These are phyloP conservation scores for Platichthys stellatus DNA, from an alignment of 2,113 vertebrate genomes.

Conservation along the genomic window DNA sequence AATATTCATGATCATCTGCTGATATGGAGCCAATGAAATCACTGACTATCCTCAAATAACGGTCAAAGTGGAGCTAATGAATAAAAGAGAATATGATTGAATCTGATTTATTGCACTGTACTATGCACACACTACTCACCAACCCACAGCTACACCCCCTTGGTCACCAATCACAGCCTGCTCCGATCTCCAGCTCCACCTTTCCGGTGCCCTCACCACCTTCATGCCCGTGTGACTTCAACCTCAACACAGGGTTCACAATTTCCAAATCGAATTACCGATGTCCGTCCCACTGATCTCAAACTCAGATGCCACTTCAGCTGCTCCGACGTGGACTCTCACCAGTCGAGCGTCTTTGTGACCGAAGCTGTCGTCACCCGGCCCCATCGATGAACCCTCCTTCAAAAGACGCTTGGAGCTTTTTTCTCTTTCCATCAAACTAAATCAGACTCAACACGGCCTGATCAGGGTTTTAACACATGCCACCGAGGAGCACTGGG, in stretches of 20 bases:
- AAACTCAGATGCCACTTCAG: no score
- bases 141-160: background rate
- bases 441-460: background rate
- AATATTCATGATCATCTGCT: slow-evolving; percentile 1
- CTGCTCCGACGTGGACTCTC: no score
- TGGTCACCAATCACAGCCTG: background rate
- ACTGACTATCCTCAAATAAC: background rate
- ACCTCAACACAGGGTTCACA: no score
- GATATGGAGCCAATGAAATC: background rate
- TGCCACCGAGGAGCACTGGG: background rate
- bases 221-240: background rate
- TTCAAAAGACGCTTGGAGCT: background rate
- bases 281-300: no score
- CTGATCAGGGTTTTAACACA: background rate
- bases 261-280: no score
- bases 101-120: background rate
- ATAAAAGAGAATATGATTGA: background rate
- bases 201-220: background rate
- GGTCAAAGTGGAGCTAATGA: background rate
- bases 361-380: background rate
- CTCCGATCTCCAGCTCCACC: no score
- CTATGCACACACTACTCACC: background rate
- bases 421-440: background rate
- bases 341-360: background rate
- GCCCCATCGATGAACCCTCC: background rate